These are phyloP conservation scores for Apotomis betuletana DNA, from an alignment of 2,888 invertebrate genomes.

Conservation along the genomic window DNA sequence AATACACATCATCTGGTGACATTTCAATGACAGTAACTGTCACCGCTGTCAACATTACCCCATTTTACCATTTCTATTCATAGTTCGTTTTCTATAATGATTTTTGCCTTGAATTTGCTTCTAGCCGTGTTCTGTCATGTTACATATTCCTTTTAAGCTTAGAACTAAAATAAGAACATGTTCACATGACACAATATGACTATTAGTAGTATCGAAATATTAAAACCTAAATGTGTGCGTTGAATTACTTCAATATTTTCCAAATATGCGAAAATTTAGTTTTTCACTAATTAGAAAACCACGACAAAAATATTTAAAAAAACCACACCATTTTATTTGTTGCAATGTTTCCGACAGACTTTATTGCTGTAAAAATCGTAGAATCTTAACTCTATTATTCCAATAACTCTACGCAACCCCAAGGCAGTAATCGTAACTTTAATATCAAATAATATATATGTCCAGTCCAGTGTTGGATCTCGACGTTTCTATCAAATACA, in stretches of 20 bases:
- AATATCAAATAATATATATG: too few relatives aligned
- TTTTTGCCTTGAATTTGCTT: conserved; percentile 6
- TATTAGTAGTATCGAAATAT: neutral
- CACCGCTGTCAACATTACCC: neutral
- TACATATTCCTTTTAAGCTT: too few relatives aligned
- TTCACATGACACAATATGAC: too few relatives aligned
- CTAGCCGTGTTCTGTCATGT: neutral
- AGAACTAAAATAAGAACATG: too few relatives aligned
- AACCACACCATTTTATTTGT: neutral
- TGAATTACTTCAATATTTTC: neutral
- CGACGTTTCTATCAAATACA: too few relatives aligned
- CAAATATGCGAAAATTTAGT: neutral
- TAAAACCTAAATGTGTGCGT: neutral
- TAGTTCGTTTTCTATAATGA: neutral
- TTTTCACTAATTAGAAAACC: neutral
- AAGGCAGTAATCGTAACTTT: neutral
- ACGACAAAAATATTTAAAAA: neutral
- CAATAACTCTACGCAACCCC: neutral
- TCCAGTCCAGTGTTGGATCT: too few relatives aligned
- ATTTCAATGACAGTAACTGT: neutral
- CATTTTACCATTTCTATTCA: neutral
- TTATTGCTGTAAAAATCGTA: neutral
- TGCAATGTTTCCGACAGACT: too few relatives aligned
- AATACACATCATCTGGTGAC: conserved; percentile 15
- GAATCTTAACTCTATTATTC: neutral